Evolutionary conservation across 1,140 invertebrate species (phyloP), one percentile per base, ranked within the genome.

Genomic region (Caenorhabditis inopinata): DNA sequence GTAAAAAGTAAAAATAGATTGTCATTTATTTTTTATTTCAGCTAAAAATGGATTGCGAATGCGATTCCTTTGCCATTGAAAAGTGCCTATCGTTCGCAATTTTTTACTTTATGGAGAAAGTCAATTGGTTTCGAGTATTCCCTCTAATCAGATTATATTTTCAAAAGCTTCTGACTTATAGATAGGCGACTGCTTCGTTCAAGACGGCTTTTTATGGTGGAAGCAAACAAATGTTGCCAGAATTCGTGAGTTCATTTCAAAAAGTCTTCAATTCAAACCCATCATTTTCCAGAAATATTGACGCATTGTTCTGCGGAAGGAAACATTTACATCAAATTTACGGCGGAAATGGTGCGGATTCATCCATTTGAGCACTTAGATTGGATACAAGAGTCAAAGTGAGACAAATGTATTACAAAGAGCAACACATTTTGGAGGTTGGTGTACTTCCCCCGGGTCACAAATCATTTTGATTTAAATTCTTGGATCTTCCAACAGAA

Each of bases 61-160:
- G 53, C 23, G 53, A 58, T 21, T 32, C 53, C 3, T 14, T 16
- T 18, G 7, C 27, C 2, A 58, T 58, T n/a, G 53, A 58, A 9
- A 16, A 29, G 12, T 58, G n/a, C 4, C 16, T 58, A 5, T 29
- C 53, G 12, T 58, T 58, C 16, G 53, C 27, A 4, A 11, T 58
- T 32, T 58, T 58, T n/a, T 58, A 32, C 16, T 58, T 58, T 16
- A 58, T 58, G 53, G 53, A 58, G 53, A 58, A n/a, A 58, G 27
- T 32, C 3, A 32, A 32, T 32, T 58, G 53, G 53, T 58, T 58
- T 32, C 25, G 53, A 16, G 53, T 58, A n/a, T n/a, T n/a, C n/a
- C 6, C 27, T 12, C 7, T n/a, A 5, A n/a, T 58, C 12, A 58
- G 6, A n/a, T 3, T 32, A 25, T 25, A 51, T 32, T 32, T 32